Evolutionary conservation across 2,113 vertebrate genomes (phyloP).

Genomic region (Proteles cristata): DNA sequence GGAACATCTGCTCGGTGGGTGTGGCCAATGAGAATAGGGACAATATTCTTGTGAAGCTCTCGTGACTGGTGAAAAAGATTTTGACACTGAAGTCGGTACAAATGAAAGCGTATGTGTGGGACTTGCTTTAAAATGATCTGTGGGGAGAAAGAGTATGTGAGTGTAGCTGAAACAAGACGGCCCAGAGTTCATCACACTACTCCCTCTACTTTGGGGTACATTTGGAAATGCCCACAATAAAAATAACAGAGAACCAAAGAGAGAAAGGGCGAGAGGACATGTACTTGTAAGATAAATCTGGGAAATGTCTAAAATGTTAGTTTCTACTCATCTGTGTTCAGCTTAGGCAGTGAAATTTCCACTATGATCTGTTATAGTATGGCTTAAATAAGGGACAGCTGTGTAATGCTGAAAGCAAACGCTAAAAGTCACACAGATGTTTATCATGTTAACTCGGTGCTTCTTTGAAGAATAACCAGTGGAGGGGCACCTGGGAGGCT

Average conservation of each 20-base stretch:
- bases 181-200: not conserved
- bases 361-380: slow-evolving; percentile 11
- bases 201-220: not conserved
- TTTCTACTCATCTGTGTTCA: slow-evolving; percentile 1
- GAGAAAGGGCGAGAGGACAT: not conserved
- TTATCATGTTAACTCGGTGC: slow-evolving; percentile 29
- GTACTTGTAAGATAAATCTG: not conserved
- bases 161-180: not conserved
- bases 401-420: not conserved
- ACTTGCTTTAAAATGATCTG: slow-evolving; percentile 51
- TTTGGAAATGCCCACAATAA: not conserved
- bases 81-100: not conserved
- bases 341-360: not conserved
- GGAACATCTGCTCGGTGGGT: not conserved
- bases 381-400: not conserved
- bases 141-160: not conserved
- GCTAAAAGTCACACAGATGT: not conserved
- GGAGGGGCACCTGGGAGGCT: not conserved
- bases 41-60: not conserved
- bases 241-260: not conserved
- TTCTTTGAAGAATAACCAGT: slow-evolving; percentile 9
- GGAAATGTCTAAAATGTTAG: slow-evolving; percentile 1
- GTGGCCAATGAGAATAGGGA: not conserved
- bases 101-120: not conserved
- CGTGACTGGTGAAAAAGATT: not conserved